Base-by-base conservation (phyloP, 2,113 vertebrate species). In the Corythaixoides concolor region DNA sequence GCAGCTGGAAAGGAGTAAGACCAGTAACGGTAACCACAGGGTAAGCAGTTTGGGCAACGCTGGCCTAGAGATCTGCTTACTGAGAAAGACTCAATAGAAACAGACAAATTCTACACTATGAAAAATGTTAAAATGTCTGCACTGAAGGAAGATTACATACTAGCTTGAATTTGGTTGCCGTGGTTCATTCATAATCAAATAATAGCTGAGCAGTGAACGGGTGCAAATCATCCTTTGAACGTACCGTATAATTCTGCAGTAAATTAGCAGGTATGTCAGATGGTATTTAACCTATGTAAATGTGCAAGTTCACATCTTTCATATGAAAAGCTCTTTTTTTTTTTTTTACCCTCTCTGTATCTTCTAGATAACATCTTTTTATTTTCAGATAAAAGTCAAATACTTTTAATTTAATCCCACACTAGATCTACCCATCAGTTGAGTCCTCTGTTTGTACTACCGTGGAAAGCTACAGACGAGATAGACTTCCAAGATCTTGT, bases 301-400 rank as follows among this genome's bases (percentile, higher is more conserved):
- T 60, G 41, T 84, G 39, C 68, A 96, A 77, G 27, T 88, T 90
- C 90, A 89, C 33, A 91, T 86, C 37, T 81, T 92, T 89, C 64
- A 43, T 85, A 94, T n/a, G 45, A 90, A 79, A 93, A 95, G 33
- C 56, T 92, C 52, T 93, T 41, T 53, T 24, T 9, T n/a, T 15
- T 20, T 20, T n/a, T n/a, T n/a, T n/a, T n/a, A n/a, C 0, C 28
- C n/a, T 43, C 68, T 22, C 41, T 35, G 16, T 77, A 89, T 89
- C 55, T 82, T 94, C 80, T 72, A 90, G 87, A 81, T 92, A 93
- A 85, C 12, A 41, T 41, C 41, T 41, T 41, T 41, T 41, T 41
- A 41, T 41, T 41, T 41, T 75, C 88, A 83, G 80, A 95, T 97
- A 91, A 84, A 62, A 80, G 53, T 59, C 20, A 88, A 62, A 93